A percentile compares a stretch with the other conserved stretches of the same genome.
phyloP scores from a whole-genome alignment of 2,888 invertebrate genomes.

The Noctua comes region DNA sequence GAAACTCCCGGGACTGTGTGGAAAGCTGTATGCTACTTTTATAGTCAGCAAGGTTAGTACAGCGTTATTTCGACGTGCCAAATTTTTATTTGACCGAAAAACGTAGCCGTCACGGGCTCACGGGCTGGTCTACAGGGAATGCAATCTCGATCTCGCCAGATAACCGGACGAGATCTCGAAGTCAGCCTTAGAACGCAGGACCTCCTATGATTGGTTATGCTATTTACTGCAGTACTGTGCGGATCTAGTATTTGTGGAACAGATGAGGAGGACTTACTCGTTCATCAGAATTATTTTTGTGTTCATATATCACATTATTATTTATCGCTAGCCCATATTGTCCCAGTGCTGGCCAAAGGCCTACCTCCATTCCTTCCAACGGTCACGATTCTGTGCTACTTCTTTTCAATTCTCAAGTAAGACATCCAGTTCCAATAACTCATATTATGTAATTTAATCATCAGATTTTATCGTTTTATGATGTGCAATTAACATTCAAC shows the following conservation, averaged over 20 bases:
- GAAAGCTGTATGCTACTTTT: slow-evolving; percentile 3
- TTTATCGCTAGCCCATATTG: no score
- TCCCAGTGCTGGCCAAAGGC: no score
- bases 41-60: not conserved
- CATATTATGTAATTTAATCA: not conserved
- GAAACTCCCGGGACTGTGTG: not conserved
- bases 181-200: not conserved
- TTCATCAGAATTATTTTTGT: no score
- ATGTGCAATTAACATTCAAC: not conserved
- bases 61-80: not conserved
- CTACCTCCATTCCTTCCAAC: no score
- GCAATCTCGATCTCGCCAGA: not conserved
- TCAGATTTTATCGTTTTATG: not conserved
- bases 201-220: not conserved
- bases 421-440: not conserved
- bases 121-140: not conserved
- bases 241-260: no score
- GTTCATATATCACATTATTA: no score
- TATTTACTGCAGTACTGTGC: not conserved
- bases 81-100: not conserved
- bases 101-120: not conserved
- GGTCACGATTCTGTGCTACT: no score
- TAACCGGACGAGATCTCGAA: not conserved
- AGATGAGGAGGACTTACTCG: no score
- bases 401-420: no score